Percentiles rank a stretch among this genome's conserved stretches.
These are phyloP conservation scores for Laticauda colubrina DNA, from an alignment of 2,113 vertebrate species.

Conservation along the genomic window DNA sequence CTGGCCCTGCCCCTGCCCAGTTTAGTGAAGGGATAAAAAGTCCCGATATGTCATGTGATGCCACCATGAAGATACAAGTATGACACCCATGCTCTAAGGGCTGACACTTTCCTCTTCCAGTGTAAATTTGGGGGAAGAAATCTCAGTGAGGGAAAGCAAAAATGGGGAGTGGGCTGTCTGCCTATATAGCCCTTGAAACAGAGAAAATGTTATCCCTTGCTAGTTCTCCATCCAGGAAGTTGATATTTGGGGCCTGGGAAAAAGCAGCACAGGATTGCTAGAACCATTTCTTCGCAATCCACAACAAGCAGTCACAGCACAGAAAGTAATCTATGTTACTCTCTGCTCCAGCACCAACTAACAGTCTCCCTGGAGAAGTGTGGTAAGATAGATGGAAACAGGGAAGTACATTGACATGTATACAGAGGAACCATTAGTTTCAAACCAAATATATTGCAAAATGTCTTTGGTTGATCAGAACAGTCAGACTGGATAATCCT, in stretches of 20 bases:
- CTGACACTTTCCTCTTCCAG: background rate
- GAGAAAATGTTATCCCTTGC: background rate
- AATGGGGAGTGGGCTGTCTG: background rate
- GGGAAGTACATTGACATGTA: background rate
- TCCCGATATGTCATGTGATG: no score
- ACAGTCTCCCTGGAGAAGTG: background rate
- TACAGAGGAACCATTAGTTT: background rate
- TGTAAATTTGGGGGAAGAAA: background rate
- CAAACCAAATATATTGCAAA: slow-evolving; percentile 41
- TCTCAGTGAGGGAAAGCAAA: background rate
- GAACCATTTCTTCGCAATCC: background rate
- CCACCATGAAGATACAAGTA: no score
- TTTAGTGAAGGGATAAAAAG: no score
- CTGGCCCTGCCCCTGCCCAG: no score
- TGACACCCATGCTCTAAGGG: background rate
- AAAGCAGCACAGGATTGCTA: background rate
- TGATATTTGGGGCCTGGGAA: background rate
- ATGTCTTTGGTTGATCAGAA: slow-evolving; percentile 20
- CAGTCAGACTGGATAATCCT: slow-evolving; percentile 44
- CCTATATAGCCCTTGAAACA: background rate
- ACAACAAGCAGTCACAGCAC: background rate
- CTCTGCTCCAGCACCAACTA: background rate
- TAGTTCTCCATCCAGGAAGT: background rate
- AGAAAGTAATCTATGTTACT: background rate
- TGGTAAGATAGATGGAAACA: background rate